phyloP scores from a whole-genome alignment of 2,797 vertebrate genomes.

The Pantherophis alleghaniensis region DNA sequence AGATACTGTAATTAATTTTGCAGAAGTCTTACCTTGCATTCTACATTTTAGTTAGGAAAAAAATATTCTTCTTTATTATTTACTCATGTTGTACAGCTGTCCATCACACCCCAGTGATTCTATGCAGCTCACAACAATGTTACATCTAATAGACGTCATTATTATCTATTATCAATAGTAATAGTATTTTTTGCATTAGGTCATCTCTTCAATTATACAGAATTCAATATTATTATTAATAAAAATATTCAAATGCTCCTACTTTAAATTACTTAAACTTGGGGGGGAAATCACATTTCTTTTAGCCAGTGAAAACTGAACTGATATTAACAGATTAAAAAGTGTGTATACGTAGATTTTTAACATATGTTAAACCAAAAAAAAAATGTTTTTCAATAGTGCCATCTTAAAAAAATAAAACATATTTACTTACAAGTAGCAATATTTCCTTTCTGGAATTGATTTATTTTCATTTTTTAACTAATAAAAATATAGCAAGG shows the following conservation, averaged over 20 bases:
- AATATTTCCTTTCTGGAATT: conserved; percentile 53
- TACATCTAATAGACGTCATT: not conserved
- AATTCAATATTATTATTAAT: not conserved
- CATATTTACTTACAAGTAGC: conserved; percentile 19
- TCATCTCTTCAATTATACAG: not conserved
- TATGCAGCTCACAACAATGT: not conserved
- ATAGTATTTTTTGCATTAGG: not conserved
- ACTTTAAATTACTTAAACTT: not conserved
- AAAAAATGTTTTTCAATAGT: conserved; percentile 12
- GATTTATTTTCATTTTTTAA: conserved; percentile 58
- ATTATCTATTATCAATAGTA: not conserved
- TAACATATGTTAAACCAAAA: not conserved
- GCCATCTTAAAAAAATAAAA: not conserved
- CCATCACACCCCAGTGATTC: not conserved
- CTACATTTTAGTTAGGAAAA: not conserved
- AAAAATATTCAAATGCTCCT: not conserved
- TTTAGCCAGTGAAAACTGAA: not conserved
- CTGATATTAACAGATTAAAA: conserved; percentile 5
- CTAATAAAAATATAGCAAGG: conserved; percentile 55
- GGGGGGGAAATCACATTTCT: not conserved
- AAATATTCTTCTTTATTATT: not conserved
- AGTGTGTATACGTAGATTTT: not conserved
- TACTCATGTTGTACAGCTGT: not conserved
- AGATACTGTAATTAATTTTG: not conserved
- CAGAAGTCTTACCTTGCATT: not conserved